These are phyloP conservation scores for Oryzias woworae DNA, from an alignment of 2,113 vertebrate species.

Conservation along the genomic window DNA sequence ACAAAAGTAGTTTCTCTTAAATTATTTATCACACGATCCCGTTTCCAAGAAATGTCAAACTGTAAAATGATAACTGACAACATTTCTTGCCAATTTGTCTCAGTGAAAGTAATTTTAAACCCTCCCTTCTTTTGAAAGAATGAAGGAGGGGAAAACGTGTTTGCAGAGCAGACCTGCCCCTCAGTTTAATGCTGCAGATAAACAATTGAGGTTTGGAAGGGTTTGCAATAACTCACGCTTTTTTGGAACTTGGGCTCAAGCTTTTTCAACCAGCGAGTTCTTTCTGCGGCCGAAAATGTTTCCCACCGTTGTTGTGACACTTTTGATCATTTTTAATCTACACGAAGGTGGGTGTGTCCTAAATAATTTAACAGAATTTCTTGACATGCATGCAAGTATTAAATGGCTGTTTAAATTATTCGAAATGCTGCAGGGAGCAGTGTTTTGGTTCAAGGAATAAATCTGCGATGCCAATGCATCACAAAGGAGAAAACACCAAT, in stretches of 20 bases:
- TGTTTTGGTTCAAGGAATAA: conserved; percentile 18
- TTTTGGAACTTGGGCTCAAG: not conserved
- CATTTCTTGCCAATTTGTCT: not conserved
- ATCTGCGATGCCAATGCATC: conserved; percentile 83
- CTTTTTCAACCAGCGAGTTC: not conserved
- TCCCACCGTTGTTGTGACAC: conserved; percentile 20
- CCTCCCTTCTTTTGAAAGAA: not conserved
- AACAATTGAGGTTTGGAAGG: not conserved
- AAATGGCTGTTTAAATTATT: not conserved
- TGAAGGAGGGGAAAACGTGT: conserved; percentile 9
- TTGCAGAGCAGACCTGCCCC: conserved; percentile 3
- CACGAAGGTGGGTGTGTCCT: conserved; percentile 71
- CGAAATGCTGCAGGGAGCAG: conserved; percentile 42
- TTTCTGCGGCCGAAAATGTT: conserved; percentile 21
- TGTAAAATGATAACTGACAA: not conserved
- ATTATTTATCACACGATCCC: no score
- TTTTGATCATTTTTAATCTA: conserved; percentile 55
- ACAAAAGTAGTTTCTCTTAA: no score
- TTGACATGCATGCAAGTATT: not conserved
- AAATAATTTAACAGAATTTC: no score
- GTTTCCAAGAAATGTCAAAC: no score
- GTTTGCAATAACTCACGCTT: not conserved
- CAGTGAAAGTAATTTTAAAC: not conserved
- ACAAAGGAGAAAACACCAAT: conserved; percentile 68
- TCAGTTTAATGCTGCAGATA: not conserved